phyloP scores from a whole-genome alignment of 2,888 invertebrate species.

The Pachliopta kotzebuea region DNA sequence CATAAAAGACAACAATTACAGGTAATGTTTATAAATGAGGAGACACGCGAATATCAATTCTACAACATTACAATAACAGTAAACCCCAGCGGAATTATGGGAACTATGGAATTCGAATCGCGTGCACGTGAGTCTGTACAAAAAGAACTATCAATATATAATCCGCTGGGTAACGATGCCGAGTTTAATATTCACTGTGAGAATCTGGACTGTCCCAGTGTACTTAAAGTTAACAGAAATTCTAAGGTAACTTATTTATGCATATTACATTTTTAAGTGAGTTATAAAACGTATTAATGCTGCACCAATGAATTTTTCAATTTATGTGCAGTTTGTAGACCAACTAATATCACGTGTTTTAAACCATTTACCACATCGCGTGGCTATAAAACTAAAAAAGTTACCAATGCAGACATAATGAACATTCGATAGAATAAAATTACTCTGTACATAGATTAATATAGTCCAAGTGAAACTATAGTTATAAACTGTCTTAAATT shows the following conservation, averaged over 20 bases:
- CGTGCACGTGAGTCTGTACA: constrained; percentile 62
- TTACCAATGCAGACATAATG: background rate
- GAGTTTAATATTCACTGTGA: constrained; percentile 50
- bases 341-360: too few relatives aligned
- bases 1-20: constrained; percentile 33
- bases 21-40: constrained; percentile 64
- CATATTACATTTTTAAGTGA: background rate
- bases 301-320: too few relatives aligned
- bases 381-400: too few relatives aligned
- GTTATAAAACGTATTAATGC: background rate
- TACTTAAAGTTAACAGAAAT: constrained; percentile 49
- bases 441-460: too few relatives aligned
- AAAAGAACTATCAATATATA: constrained; percentile 53
- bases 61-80: constrained; percentile 56
- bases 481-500: too few relatives aligned
- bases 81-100: constrained; percentile 55
- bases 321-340: too few relatives aligned
- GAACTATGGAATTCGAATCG: constrained; percentile 53
- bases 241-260: constrained; percentile 51
- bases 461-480: too few relatives aligned
- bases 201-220: constrained; percentile 49
- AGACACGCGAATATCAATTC: constrained; percentile 62
- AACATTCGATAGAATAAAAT: too few relatives aligned
- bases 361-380: too few relatives aligned
- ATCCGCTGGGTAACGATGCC: constrained; percentile 53